Evolutionary conservation across 2,113 vertebrate species (phyloP), one percentile per base, ranked within the genome.

Genomic region (Upupa epops): DNA sequence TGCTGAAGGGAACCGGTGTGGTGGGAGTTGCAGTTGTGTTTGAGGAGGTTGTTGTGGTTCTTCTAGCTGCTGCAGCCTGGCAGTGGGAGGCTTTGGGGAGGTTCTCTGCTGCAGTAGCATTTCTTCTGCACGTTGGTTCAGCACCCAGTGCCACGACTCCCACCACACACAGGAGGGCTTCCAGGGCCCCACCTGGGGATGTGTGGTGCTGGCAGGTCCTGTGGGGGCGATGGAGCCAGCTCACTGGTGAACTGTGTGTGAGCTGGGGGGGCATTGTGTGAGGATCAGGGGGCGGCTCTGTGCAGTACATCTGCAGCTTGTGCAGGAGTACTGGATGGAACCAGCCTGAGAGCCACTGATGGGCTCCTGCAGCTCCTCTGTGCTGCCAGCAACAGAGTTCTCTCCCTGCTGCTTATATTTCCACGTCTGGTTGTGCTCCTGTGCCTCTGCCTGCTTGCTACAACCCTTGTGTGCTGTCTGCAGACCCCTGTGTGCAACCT

Each of bases 1-100:
- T 31, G 37, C 75, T 61, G 64, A 29, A 40, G 56, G 16, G 61
- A 56, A 28, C 16, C 7, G 1, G 22, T 4, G 8, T 17, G 59
- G 1, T 24, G 26, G 42, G 19, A 51, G 49, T 2, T 0, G 17
- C 26, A 48, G 21, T 60, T 1, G 0, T 9, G 16, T 11, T 28
- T 17, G 46, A 75, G 64, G 36, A 25, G 12, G 13, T 3, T 6
- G 15, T n/a, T 13, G 3, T 22, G 37, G 28, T 1, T 3, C 34
- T 40, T 18, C 2, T 28, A 69, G 29, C 71, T n/a, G n/a, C 24
- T 55, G 13, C 45, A 42, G 58, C 61, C 37, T 9, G 13, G 32
- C 65, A 63, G 64, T 80, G 60, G 3, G 25, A 5, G 40, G 17
- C 5, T 1, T 34, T 1, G 42, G 60, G 42, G 56, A 63, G 55